Percentiles rank a stretch among this genome's conserved stretches.
Evolutionary conservation across 2,113 vertebrate genomes (phyloP).

Genomic region (Anthoscopus minutus): DNA sequence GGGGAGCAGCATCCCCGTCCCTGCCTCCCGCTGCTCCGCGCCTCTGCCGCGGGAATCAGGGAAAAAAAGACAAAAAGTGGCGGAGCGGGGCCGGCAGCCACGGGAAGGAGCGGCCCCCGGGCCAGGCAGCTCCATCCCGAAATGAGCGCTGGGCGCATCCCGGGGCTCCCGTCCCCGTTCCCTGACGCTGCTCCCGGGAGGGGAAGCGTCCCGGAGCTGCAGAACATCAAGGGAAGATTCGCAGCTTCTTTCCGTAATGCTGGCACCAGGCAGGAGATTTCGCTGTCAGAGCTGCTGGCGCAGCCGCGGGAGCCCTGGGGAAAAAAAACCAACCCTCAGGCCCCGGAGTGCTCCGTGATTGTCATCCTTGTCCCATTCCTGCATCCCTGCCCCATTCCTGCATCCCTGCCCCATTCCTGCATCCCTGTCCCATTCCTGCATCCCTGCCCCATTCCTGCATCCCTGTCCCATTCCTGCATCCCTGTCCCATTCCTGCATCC

Average conservation of each 20-base stretch:
- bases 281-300: background rate
- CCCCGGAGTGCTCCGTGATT: background rate
- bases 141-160: background rate
- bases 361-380: background rate
- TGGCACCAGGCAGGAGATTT: background rate
- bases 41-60: background rate
- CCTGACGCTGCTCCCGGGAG: background rate
- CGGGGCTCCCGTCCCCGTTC: background rate
- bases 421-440: background rate
- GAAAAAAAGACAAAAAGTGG: accelerated
- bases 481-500: background rate
- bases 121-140: background rate
- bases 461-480: background rate
- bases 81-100: background rate
- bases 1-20: background rate
- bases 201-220: background rate
- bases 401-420: background rate
- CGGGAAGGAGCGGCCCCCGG: background rate
- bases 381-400: background rate
- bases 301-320: background rate
- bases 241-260: background rate
- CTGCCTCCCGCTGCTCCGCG: background rate
- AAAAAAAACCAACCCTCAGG: background rate
- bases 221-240: background rate
- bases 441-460: background rate